These are phyloP conservation scores for Ceyx melanurus DNA, from an alignment of 2,113 vertebrate genomes.

Conservation along the genomic window DNA sequence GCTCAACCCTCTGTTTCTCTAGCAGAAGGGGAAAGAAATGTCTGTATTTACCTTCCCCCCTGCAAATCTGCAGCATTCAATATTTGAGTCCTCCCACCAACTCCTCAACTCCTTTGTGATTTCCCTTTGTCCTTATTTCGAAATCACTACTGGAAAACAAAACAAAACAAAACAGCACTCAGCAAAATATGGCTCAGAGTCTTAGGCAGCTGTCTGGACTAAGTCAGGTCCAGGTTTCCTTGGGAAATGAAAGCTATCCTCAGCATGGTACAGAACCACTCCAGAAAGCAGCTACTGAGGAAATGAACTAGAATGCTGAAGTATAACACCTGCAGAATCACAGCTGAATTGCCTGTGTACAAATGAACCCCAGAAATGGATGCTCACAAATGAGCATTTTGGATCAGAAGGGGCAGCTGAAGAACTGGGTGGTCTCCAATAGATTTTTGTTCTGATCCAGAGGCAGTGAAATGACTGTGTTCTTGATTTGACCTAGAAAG, in stretches of 20 bases:
- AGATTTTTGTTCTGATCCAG: not conserved
- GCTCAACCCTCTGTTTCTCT: not conserved
- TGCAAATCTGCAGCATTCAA: not conserved
- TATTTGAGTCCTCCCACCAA: not conserved
- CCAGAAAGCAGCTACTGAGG: not conserved
- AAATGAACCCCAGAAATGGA: not conserved
- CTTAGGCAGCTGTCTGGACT: not conserved
- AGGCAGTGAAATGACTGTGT: not conserved
- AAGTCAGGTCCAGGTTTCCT: not conserved
- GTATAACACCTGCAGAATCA: not conserved
- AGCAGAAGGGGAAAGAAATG: not conserved
- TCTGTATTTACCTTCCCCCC: not conserved
- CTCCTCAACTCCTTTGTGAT: not conserved
- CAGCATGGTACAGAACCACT: not conserved
- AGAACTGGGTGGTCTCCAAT: not conserved
- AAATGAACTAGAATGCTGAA: not conserved
- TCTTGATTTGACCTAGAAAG: not conserved
- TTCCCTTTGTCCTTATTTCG: not conserved
- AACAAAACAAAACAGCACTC: not conserved
- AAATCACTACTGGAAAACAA: not conserved
- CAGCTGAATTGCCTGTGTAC: not conserved
- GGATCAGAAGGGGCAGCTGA: not conserved
- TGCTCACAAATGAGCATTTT: not conserved
- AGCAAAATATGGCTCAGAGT: not conserved
- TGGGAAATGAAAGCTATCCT: not conserved